Evolutionary conservation across 1,140 invertebrate genomes (phyloP), one percentile per base, ranked within the genome.

Genomic region (Melitaea cinxia): DNA sequence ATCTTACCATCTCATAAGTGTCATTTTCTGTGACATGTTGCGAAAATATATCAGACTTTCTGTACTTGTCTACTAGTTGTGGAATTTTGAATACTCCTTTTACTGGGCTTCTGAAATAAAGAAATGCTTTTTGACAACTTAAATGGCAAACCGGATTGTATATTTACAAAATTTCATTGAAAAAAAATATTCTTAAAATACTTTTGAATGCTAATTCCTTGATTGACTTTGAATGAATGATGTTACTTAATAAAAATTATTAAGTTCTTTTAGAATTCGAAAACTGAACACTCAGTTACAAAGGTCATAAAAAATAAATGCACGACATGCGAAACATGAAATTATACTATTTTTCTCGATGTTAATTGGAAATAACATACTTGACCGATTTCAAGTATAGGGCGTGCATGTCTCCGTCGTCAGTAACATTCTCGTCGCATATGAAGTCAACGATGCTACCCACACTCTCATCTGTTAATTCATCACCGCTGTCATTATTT

Each of bases 351-450:
- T 28, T 28, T 33, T 33, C 7, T 33, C 1, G 12, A 33, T 10
- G n/a, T n/a, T n/a, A n/a, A n/a, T 33, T 9, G 1, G 6, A 17
- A 21, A 24, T 6, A 54, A 53, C 61, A 75, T 78, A 93, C 93
- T 85, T 93, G 1, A 93, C 71, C 15, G 93, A 93, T 64, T 92
- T 92, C 17, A 95, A 75, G 77, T 95, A 95, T 64, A 93, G 88
- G 3, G 89, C 92, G 23, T 92, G 83, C 88, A 93, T 92, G 63
- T 89, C 85, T 4, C 89, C 79, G 6, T 58, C 45, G 4, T 82
- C 68, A 28, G 91, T 79, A 6, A 60, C 54, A n/a, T 88, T 78
- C 19, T 92, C 90, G 42, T 91, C 92, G 66, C 88, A 91, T 52
- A 91, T 81, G 59, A 91, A 91, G 54, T 88, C 82, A 4, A 72